Evolutionary conservation across 2,113 vertebrate genomes (phyloP), one percentile per base, ranked within the genome.

Genomic region (Atherinomorus stipes): DNA sequence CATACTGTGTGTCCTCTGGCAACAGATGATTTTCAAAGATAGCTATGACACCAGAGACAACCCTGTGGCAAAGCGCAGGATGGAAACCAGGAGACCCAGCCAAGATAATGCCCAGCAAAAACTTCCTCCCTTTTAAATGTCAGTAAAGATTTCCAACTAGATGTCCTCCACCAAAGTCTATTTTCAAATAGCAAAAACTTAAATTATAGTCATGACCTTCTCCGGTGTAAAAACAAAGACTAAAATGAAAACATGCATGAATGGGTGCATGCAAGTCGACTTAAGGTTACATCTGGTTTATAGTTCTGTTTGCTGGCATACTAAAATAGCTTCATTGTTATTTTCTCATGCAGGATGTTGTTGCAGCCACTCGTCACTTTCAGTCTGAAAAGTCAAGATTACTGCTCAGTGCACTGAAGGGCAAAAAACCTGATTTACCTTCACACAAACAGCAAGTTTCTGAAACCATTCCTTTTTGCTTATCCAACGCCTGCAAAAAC

Each of bases 1-100:
- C 62, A 38, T 4, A 15, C 19, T 2, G 21, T 8, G 21, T 52
- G n/a, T 53, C 63, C 63, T 26, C 50, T 42, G 64, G 50, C 16
- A 25, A 7, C 19, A 42, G 50, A 65, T 65, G 64, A 25, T 65
- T 65, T 53, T 53, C 49, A 25, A 23, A 53, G 64, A 53, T 53
- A 66, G 22, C 28, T 1, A 23, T 9, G 19, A 64, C n/a, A 58
- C 56, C 4, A 23, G 21, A 40, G 5, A 7, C 49, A n/a, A 11
- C 63, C 22, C 13, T 19, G 34, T 13, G 12, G 45, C 26, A 11
- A 8, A 18, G 13, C 9, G 21, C 11, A 22, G 19, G 19, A 22
- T 49, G 31, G 31, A 53, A 26, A 42, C 25, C 34, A 22, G 4
- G 8, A 53, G 37, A 40, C 22, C 50, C 11, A n/a, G 22, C 16